These are phyloP conservation scores for Strix uralensis DNA, from an alignment of 2,113 vertebrate species.

Conservation along the genomic window DNA sequence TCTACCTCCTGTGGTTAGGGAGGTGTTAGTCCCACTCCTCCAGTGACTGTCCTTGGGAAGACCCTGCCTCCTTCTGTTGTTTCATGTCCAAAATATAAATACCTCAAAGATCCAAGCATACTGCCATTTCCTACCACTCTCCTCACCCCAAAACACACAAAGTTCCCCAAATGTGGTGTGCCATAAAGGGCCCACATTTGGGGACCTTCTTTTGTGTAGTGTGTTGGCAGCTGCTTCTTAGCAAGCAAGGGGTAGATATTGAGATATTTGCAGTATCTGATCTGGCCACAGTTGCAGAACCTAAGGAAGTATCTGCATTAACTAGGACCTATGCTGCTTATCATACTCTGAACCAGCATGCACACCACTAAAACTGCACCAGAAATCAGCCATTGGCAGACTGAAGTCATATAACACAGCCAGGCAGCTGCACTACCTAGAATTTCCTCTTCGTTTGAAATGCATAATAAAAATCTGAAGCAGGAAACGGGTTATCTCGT, in stretches of 20 bases:
- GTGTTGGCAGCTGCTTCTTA: background rate
- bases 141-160: background rate
- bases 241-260: background rate
- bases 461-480: background rate
- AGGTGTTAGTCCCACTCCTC: background rate
- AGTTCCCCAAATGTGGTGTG: background rate
- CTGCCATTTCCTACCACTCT: background rate
- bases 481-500: slow-evolving; percentile 49
- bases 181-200: background rate
- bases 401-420: background rate
- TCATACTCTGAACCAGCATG: background rate
- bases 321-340: background rate
- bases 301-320: background rate
- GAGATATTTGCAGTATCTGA: background rate
- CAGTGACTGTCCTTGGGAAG: background rate
- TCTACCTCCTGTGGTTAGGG: background rate
- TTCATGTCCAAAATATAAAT: background rate
- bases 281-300: background rate
- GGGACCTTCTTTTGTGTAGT: background rate
- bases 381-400: background rate
- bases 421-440: slow-evolving; percentile 13
- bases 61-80: background rate
- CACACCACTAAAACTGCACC: background rate
- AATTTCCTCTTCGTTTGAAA: slow-evolving; percentile 51
- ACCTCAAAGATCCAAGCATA: background rate